phyloP scores from a whole-genome alignment of 2,113 vertebrate species.

The Phalacrocorax carbo region DNA sequence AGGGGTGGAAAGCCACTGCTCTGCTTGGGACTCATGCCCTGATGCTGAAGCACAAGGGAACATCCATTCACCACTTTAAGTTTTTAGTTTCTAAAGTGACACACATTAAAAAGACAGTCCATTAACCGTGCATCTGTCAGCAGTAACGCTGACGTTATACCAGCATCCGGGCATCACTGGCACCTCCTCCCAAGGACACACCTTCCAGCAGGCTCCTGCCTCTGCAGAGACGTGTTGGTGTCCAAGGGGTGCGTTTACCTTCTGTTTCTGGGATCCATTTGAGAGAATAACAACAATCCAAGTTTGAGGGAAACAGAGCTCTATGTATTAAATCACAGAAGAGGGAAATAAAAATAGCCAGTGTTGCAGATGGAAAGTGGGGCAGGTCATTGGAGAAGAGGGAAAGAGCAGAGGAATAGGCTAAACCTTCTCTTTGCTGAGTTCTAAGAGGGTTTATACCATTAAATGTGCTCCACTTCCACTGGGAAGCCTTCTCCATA shows the following conservation, averaged over 20 bases:
- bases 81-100: neutral
- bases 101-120: neutral
- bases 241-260: neutral
- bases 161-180: neutral
- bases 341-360: neutral
- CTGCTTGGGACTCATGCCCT: neutral
- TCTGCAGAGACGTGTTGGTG: neutral
- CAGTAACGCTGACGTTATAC: neutral
- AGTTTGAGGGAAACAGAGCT: neutral
- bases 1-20: neutral
- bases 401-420: neutral
- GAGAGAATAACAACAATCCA: neutral
- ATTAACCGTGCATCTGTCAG: conserved; percentile 24
- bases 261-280: neutral
- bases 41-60: neutral
- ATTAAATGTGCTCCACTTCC: neutral
- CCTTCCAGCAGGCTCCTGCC: neutral
- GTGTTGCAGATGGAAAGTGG: neutral
- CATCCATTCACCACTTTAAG: neutral
- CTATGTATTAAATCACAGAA: neutral
- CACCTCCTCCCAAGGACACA: neutral
- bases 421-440: neutral
- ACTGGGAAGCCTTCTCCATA: neutral
- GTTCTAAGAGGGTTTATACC: neutral
- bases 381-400: neutral